Base-by-base conservation (phyloP, 2,113 vertebrate species). In the Phodopus roborovskii region DNA sequence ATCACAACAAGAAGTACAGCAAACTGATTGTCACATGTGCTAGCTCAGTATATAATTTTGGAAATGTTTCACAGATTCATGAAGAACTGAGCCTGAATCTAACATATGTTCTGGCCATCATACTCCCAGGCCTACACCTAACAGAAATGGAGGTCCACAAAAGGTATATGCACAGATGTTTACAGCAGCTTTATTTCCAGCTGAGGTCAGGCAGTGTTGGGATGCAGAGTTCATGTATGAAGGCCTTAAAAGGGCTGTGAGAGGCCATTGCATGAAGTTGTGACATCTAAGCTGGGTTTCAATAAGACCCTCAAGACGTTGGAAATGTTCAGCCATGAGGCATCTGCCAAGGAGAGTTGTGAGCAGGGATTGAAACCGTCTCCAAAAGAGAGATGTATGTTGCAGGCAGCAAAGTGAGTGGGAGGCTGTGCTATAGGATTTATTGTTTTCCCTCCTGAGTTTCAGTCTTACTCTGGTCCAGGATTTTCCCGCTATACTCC, bases 1-100 rank as follows among this genome's bases (percentile, higher is more conserved):
- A 26, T 16, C 48, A 5, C 48, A 1, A 0, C 1, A 86, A 66
- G 17, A 53, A 1, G 5, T 1, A 58, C 15, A 1, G n/a, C 5
- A 3, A 36, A 7, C 12, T 53, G 17, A 3, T 30, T 33, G 45
- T 4, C 53, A 16, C 45, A 19, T 2, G 1, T 30, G 39, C 33
- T 12, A 36, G 53, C 20, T 26, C 1, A 30, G 16, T 36, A 7
- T 22, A n/a, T 56, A 30, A 50, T 48, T 70, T 48, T 66, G 70
- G 48, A 85, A 12, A 1, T 11, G 50, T n/a, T 39, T 4, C 4
- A 62, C 39, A 36, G 20, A 20, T 33, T 17, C 78, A 28, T 42
- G 39, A 28, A 36, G 30, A 56, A 58, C 5, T 3, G 7, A 68
- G 64, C 19, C 24, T 42, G 16, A 45, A 39, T 45, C 71, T 7